Evolutionary conservation across 2,113 vertebrate species (phyloP).

Genomic region (Ardeotis arabs): DNA sequence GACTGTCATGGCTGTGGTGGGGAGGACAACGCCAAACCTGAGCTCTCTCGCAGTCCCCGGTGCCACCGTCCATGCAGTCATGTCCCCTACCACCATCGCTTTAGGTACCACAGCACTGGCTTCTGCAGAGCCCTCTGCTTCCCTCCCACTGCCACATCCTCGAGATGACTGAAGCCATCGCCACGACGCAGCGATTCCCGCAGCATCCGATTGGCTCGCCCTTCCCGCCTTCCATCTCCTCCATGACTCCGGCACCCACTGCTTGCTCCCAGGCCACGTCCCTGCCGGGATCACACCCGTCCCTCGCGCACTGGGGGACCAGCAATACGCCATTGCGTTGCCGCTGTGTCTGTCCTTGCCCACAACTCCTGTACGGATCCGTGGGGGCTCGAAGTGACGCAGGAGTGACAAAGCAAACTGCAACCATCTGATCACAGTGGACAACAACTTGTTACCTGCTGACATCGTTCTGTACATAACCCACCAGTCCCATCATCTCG

Average conservation of each 20-base stretch:
- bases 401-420: accelerated
- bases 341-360: background rate
- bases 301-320: background rate
- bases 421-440: accelerated
- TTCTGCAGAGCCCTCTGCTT: background rate
- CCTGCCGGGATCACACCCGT: background rate
- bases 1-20: background rate
- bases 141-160: background rate
- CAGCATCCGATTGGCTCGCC: accelerated
- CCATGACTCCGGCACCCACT: background rate
- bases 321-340: accelerated
- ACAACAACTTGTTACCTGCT: background rate
- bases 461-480: background rate
- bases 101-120: background rate
- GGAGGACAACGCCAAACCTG: background rate
- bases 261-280: background rate
- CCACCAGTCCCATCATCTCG: background rate
- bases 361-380: background rate
- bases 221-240: background rate
- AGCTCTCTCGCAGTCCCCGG: background rate
- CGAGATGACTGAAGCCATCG: background rate
- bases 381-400: accelerated
- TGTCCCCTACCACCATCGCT: background rate
- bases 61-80: background rate
- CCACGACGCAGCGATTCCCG: background rate